Base-by-base conservation (phyloP, 1,140 invertebrate genomes). In the Megathymus violae region DNA sequence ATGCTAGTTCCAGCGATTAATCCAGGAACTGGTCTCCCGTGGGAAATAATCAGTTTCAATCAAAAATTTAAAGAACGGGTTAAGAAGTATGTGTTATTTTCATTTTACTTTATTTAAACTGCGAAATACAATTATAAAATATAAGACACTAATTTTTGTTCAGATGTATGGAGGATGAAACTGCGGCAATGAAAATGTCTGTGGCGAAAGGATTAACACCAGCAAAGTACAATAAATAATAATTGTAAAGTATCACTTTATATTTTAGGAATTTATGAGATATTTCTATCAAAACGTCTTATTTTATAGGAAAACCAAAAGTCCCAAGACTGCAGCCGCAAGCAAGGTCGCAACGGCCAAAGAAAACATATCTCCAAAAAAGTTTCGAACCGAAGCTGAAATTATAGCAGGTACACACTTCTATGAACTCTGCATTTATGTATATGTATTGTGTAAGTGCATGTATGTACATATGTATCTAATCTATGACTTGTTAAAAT, bases 331-430 rank as follows among this genome's bases (percentile, higher is more conserved):
- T 38, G 9, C 62, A 17, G 2, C 70, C 14, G 1, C 27, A 7
- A 31, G 9, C 9, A 82, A 78, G 47, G 14, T 61, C n/a, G 25
- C 52, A 4, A 15, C 56, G 10, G 16, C 62, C 25, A 72, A 73
- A 41, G 74, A 79, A 40, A 10, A 19, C 16, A 17, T 17, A 13
- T 48, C 70, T 5, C 67, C 75, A 11, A 78, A 67, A 52, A 81
- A 78, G 41, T 67, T 74, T 15, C 63, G 87, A 31, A 85, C 76
- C 17, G 85, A 88, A 71, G 69, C 78, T 9, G 85, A 89, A 80
- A 86, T 89, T 46, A 72, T 80, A 36, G 65, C 76, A 62, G 87
- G 87, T 89, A 40, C n/a, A n/a, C n/a, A n/a, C n/a, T n/a, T n/a
- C n/a, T n/a, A n/a, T n/a, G n/a, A n/a, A n/a, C n/a, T n/a, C n/a